Conservation (phyloP, 2,888 invertebrate species). For the Palloptera scutellata region DNA sequence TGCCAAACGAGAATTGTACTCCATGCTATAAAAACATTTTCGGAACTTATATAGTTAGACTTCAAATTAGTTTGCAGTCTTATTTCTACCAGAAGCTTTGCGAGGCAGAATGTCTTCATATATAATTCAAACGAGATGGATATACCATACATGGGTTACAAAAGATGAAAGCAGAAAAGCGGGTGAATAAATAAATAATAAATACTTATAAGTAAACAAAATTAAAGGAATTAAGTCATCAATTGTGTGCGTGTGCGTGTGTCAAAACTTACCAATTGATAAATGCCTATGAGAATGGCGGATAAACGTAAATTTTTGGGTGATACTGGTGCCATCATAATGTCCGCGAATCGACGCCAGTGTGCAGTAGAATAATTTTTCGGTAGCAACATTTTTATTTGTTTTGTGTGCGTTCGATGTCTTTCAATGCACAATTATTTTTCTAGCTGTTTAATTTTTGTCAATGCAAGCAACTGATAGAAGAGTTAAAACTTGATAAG, state of each 20-base stretch:
- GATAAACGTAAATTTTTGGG: conserved; percentile 62
- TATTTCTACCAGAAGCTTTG: too few relatives aligned
- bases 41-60: too few relatives aligned
- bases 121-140: too few relatives aligned
- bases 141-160: too few relatives aligned
- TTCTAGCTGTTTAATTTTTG: not conserved
- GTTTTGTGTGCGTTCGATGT: not conserved
- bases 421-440: not conserved
- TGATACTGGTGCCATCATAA: conserved; percentile 55
- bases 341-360: conserved; percentile 47
- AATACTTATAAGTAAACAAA: too few relatives aligned
- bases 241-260: not conserved
- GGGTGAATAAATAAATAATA: not conserved
- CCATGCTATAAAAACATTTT: too few relatives aligned
- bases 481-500: not conserved
- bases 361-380: conserved; percentile 34
- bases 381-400: conserved; percentile 45
- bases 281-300: conserved; percentile 61
- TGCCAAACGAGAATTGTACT: too few relatives aligned
- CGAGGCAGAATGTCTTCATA: too few relatives aligned
- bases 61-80: too few relatives aligned
- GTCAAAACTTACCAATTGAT: conserved; percentile 60
- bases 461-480: not conserved
- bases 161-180: too few relatives aligned
- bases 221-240: not conserved